Percentiles rank a stretch among this genome's conserved stretches.
Evolutionary conservation across 2,797 vertebrate species (phyloP).

Genomic region (Schizopygopsis pylzovi): DNA sequence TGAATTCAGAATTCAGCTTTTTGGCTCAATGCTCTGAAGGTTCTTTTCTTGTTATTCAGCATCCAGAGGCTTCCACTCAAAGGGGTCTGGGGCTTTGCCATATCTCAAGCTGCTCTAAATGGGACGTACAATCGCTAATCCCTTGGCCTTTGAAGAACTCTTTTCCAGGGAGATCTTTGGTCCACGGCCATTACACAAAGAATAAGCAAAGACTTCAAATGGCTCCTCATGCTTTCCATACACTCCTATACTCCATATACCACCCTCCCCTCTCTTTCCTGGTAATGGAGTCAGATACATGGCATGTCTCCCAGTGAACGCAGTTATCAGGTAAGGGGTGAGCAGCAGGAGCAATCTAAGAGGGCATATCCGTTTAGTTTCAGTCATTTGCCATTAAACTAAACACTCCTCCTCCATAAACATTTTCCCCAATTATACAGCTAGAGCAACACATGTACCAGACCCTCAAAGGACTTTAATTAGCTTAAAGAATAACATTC

Average conservation of each 20-base stretch:
- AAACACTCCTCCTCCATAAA: slow-evolving; percentile 72
- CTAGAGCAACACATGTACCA: slow-evolving; percentile 23
- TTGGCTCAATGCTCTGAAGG: background rate
- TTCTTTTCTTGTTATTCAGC: slow-evolving; percentile 19
- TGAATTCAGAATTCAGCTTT: slow-evolving; percentile 7
- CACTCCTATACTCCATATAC: slow-evolving; percentile 5
- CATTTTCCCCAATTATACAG: slow-evolving; percentile 65
- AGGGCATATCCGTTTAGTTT: slow-evolving; percentile 67
- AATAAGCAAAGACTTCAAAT: slow-evolving; percentile 61
- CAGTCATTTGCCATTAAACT: slow-evolving; percentile 75
- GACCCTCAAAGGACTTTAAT: slow-evolving; percentile 42
- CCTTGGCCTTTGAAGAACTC: slow-evolving; percentile 58
- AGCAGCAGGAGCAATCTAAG: slow-evolving; percentile 54
- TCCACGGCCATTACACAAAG: slow-evolving; percentile 52
- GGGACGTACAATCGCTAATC: slow-evolving; percentile 59
- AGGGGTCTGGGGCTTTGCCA: slow-evolving; percentile 48
- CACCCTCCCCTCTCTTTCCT: background rate
- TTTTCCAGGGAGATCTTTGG: slow-evolving; percentile 60
- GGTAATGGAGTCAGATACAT: slow-evolving; percentile 17
- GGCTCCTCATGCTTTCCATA: slow-evolving; percentile 44
- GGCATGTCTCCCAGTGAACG: slow-evolving; percentile 39
- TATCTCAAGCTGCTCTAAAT: slow-evolving; percentile 63
- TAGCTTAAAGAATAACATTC: slow-evolving; percentile 28
- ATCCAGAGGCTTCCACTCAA: slow-evolving; percentile 32
- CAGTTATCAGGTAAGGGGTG: slow-evolving; percentile 57